These are phyloP conservation scores for Tetanocera ferruginea DNA, from an alignment of 2,888 invertebrate species.

Conservation along the genomic window DNA sequence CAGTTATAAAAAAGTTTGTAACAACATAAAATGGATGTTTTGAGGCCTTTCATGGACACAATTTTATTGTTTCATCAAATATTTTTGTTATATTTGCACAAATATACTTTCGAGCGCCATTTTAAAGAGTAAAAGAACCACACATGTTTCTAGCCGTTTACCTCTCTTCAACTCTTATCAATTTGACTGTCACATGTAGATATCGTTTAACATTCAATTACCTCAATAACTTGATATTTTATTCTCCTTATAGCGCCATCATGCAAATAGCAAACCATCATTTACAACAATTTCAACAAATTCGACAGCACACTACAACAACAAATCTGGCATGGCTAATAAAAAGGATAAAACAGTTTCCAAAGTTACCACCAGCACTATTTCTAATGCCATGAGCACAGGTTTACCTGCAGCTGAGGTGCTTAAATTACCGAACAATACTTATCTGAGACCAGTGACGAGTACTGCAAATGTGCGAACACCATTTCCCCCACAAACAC, in stretches of 20 bases:
- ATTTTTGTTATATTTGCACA: too few species aligned
- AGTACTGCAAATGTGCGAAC: constrained; percentile 41
- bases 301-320: constrained; percentile 44
- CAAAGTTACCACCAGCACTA: constrained; percentile 37
- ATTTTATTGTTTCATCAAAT: too few species aligned
- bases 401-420: constrained; percentile 52
- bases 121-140: too few species aligned
- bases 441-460: constrained; percentile 61
- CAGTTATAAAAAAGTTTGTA: too few species aligned
- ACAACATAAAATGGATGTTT: too few species aligned
- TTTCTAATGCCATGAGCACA: not conserved
- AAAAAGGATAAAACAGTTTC: constrained; percentile 48
- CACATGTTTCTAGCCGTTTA: too few species aligned
- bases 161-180: too few species aligned
- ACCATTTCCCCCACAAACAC: constrained; percentile 48
- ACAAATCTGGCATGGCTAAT: constrained; percentile 39
- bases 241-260: constrained; percentile 35
- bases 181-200: too few species aligned
- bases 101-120: too few species aligned
- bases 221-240: not conserved
- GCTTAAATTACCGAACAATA: constrained; percentile 63
- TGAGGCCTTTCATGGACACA: too few species aligned
- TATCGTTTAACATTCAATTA: not conserved
- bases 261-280: constrained; percentile 40
- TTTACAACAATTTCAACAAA: constrained; percentile 41